Percentiles rank a stretch among this genome's conserved stretches.
Conservation (phyloP, 2,888 invertebrate genomes). For the Tetanocera ferruginea region DNA sequence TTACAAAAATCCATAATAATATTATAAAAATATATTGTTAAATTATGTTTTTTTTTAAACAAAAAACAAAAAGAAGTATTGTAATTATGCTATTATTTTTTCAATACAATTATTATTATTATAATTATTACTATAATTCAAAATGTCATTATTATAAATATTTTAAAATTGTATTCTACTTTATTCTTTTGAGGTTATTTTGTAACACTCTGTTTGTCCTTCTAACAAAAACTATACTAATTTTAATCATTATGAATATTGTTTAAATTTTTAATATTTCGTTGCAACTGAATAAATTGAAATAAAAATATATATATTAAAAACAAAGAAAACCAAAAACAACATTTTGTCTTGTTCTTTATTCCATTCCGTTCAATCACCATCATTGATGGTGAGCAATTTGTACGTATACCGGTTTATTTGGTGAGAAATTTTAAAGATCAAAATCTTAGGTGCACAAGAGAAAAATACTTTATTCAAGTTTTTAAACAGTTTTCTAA, state of each 20-base stretch:
- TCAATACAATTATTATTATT: not conserved
- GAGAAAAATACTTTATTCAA: no score
- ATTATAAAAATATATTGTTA: constrained; percentile 14
- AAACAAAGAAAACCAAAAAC: not conserved
- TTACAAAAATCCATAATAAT: constrained; percentile 1
- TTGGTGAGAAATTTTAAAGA: no score
- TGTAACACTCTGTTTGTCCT: no score
- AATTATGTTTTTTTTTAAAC: constrained; percentile 40
- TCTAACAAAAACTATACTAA: constrained; percentile 1
- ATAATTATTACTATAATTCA: constrained; percentile 38
- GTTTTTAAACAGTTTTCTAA: no score
- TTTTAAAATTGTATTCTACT: not conserved
- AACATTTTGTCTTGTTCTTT: not conserved
- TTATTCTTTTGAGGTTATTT: no score
- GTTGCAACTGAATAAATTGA: constrained; percentile 30
- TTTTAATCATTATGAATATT: constrained; percentile 14
- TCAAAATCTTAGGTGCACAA: no score
- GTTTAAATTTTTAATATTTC: constrained; percentile 28
- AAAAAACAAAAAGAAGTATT: constrained; percentile 2
- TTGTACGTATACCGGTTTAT: no score
- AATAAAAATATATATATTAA: constrained; percentile 26
- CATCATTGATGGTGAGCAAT: no score
- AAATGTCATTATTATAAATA: constrained; percentile 39
- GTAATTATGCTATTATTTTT: constrained; percentile 22
- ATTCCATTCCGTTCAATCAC: no score